A percentile compares a stretch with the other conserved stretches of the same genome.
Conservation (phyloP, 2,797 vertebrate genomes). For the Clarias platycephalus region DNA sequence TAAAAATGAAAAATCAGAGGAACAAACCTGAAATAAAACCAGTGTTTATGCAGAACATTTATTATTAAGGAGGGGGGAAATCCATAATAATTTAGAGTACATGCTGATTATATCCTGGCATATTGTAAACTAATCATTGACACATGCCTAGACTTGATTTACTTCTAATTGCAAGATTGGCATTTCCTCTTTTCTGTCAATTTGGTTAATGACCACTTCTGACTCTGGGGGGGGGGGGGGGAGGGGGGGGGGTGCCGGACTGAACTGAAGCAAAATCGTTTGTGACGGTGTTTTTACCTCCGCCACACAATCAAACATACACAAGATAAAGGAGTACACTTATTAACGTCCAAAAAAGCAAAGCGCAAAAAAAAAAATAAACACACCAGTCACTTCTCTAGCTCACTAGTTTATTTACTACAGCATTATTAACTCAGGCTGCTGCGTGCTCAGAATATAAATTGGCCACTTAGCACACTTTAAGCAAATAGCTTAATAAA, state of each 20-base stretch:
- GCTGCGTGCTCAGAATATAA: slow-evolving; percentile 25
- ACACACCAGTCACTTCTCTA: background rate
- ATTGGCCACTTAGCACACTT: slow-evolving; percentile 39
- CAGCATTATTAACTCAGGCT: slow-evolving; percentile 25
- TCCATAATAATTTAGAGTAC: background rate
- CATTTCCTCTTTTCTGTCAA: slow-evolving; percentile 12
- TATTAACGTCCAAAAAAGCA: background rate
- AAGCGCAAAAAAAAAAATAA: background rate
- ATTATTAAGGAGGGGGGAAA: background rate
- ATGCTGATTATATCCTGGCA: background rate
- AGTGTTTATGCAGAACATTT: background rate
- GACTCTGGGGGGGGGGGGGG: background rate
- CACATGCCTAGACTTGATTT: background rate
- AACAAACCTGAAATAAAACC: background rate
- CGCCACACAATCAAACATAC: background rate
- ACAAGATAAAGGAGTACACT: background rate
- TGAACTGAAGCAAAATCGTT: no score
- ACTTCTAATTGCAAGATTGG: background rate
- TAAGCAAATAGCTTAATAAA: slow-evolving; percentile 41
- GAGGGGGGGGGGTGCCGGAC: no score
- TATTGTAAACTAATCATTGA: slow-evolving; percentile 4
- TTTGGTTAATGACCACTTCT: slow-evolving; percentile 3
- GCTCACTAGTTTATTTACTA: slow-evolving; percentile 14
- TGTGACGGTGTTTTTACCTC: no score
- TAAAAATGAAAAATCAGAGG: background rate